Percentiles rank a stretch among this genome's conserved stretches.
phyloP scores from a whole-genome alignment of 2,113 vertebrate species.

The Alethe diademata region DNA sequence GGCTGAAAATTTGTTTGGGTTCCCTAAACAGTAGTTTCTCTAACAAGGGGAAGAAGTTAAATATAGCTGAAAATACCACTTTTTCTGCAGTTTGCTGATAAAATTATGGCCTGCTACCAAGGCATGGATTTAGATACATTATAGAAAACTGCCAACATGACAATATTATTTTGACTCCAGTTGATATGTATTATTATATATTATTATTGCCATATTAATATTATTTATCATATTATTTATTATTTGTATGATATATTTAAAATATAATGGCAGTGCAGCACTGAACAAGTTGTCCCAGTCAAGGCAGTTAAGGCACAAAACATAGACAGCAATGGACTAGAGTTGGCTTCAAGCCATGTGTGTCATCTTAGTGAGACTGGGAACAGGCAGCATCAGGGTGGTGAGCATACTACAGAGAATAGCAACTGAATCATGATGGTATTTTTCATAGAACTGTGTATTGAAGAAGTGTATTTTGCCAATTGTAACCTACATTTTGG shows the following conservation, averaged over 20 bases:
- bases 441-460: not conserved
- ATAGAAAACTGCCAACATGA: not conserved
- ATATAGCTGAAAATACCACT: not conserved
- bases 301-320: not conserved
- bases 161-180: not conserved
- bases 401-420: not conserved
- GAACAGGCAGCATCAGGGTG: not conserved
- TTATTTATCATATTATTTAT: too few species aligned
- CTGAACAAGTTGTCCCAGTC: not conserved
- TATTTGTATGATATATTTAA: not conserved
- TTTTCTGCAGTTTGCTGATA: not conserved
- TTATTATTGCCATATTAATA: too few species aligned
- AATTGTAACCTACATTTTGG: not conserved
- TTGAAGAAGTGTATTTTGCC: not conserved
- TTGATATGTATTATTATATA: not conserved
- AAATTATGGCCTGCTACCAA: not conserved
- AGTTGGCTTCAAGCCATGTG: not conserved
- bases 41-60: not conserved
- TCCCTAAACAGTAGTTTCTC: not conserved
- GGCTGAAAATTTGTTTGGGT: not conserved
- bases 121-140: not conserved
- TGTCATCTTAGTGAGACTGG: not conserved
- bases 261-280: not conserved
- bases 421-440: accelerated
- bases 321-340: accelerated